These are phyloP conservation scores for Micromys minutus DNA, from an alignment of 2,113 vertebrate genomes.

Conservation along the genomic window DNA sequence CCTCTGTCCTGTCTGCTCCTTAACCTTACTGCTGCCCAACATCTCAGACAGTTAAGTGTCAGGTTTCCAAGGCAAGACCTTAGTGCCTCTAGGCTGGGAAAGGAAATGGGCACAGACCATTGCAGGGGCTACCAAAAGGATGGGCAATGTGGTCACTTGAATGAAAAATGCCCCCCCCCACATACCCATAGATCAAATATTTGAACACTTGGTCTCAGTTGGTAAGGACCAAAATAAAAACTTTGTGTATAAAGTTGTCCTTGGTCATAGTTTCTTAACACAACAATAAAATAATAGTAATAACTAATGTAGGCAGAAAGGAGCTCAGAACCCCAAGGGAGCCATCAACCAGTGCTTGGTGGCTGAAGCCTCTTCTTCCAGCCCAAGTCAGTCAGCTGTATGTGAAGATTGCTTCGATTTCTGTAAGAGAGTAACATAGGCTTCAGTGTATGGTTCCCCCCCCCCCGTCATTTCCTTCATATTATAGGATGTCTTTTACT, in stretches of 20 bases:
- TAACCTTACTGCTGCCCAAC: neutral
- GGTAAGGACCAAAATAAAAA: neutral
- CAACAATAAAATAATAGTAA: neutral
- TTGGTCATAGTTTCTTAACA: neutral
- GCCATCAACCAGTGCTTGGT: fast-evolving
- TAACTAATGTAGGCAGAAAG: neutral
- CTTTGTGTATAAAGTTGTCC: neutral
- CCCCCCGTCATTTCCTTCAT: neutral
- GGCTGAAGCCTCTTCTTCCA: neutral
- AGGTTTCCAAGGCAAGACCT: neutral
- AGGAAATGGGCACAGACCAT: neutral
- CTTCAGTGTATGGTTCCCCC: neutral
- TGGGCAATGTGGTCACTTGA: neutral
- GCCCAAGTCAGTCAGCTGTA: neutral
- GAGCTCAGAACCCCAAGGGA: neutral
- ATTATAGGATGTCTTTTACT: neutral
- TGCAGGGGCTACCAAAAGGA: neutral
- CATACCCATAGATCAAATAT: neutral
- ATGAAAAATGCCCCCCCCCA: neutral
- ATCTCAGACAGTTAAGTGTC: neutral
- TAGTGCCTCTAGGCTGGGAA: neutral
- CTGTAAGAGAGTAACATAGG: neutral
- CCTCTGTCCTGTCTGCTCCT: no score
- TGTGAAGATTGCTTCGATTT: neutral
- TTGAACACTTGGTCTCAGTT: neutral